Percentiles rank a stretch among this genome's conserved stretches.
Evolutionary conservation across 2,113 vertebrate species (phyloP).

Genomic region (Loxodonta africana): DNA sequence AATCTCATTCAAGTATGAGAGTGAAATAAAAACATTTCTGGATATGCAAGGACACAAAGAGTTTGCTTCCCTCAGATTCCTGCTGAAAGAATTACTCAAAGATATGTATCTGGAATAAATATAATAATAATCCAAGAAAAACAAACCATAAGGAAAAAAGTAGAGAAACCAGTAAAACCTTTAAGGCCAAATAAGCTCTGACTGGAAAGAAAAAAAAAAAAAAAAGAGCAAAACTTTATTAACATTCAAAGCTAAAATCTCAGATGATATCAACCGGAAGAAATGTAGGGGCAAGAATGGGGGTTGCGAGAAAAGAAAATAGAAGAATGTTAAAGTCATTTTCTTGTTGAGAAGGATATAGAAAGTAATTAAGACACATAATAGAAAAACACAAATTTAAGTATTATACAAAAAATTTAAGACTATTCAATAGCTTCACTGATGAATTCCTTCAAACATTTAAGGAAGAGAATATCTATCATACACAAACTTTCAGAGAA

Average conservation of each 20-base stretch:
- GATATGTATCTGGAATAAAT: not conserved
- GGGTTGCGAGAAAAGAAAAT: not conserved
- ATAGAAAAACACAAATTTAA: slow-evolving; percentile 38
- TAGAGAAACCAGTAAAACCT: slow-evolving; percentile 23
- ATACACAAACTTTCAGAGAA: slow-evolving; percentile 32
- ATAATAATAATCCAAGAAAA: slow-evolving; percentile 32
- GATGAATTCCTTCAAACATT: not conserved
- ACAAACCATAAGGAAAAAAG: not conserved
- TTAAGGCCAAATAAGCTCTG: not conserved
- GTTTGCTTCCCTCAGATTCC: slow-evolving; percentile 34
- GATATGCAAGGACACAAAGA: not conserved
- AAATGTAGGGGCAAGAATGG: not conserved
- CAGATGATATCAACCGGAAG: not conserved
- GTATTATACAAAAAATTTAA: slow-evolving; percentile 14
- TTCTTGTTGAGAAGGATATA: not conserved
- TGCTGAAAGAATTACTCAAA: slow-evolving; percentile 48
- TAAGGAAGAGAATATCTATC: not conserved
- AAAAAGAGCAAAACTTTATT: not conserved
- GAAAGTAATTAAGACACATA: not conserved
- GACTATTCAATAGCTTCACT: not conserved
- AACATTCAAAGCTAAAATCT: not conserved
- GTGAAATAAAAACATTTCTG: slow-evolving; percentile 20
- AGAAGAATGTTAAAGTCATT: not conserved
- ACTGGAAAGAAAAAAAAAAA: not conserved
- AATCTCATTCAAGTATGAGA: not conserved